Percentiles rank a stretch among this genome's conserved stretches.
Conservation (phyloP, 2,797 vertebrate genomes). For the Schizothorax lantsangensis region DNA sequence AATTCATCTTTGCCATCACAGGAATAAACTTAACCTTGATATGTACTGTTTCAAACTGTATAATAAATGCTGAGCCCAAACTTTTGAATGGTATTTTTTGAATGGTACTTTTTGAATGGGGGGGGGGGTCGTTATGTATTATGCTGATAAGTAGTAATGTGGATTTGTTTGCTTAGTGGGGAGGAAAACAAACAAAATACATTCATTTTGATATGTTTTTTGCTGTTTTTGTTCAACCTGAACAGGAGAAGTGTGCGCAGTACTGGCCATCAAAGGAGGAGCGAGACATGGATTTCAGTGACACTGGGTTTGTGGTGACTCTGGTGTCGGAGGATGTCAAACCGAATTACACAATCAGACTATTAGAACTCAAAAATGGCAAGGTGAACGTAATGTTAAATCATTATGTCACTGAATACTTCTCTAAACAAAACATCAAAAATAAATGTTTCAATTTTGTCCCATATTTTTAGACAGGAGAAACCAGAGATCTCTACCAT, state of each 20-base stretch:
- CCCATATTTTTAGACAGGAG: conserved; percentile 80
- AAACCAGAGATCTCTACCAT: conserved; percentile 91
- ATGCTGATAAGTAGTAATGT: background rate
- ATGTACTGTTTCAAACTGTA: background rate
- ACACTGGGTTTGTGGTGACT: conserved; percentile 91
- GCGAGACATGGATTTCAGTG: conserved; percentile 87
- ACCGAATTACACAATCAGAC: conserved; percentile 90
- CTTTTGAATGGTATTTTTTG: too few species aligned
- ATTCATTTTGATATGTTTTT: background rate
- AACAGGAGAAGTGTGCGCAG: conserved; percentile 96
- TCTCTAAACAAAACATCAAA: background rate
- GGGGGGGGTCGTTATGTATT: too few species aligned
- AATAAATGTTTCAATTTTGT: background rate
- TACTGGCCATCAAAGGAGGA: conserved; percentile 94
- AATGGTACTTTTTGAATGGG: too few species aligned
- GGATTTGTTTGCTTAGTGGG: background rate
- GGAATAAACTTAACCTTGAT: background rate
- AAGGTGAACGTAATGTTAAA: conserved; percentile 67
- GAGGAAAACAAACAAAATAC: background rate
- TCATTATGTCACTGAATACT: background rate
- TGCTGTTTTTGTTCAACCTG: conserved; percentile 44
- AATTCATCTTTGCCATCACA: too few species aligned
- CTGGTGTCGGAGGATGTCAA: conserved; percentile 91
- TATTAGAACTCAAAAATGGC: conserved; percentile 88
- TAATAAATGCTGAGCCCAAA: background rate